phyloP scores from a whole-genome alignment of 2,888 invertebrate genomes.

The Drosophila macrothrix region DNA sequence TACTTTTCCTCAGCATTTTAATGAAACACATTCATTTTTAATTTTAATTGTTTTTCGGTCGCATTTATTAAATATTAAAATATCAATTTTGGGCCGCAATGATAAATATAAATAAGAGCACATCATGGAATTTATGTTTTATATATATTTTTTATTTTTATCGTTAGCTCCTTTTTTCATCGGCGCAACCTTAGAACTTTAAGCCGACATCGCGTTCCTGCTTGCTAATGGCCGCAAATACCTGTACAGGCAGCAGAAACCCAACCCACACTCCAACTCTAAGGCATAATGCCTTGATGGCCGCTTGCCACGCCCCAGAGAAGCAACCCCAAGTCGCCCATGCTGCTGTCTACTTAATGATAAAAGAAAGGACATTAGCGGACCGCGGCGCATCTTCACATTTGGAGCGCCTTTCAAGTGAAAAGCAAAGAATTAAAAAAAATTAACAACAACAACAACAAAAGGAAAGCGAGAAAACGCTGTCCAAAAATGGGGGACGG shows the following conservation, averaged over 20 bases:
- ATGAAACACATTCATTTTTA: constrained; percentile 28
- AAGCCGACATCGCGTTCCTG: constrained; percentile 68
- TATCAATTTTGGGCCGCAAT: constrained; percentile 42
- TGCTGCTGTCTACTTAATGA: constrained; percentile 78
- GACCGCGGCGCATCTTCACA: constrained; percentile 75
- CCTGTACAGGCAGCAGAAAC: constrained; percentile 50
- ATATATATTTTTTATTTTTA: constrained; percentile 16
- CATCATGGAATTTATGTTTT: constrained; percentile 19
- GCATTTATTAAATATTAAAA: constrained; percentile 48
- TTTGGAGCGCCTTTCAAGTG: constrained; percentile 79
- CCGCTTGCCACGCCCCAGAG: constrained; percentile 63
- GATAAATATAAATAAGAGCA: neutral
- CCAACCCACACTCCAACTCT: constrained; percentile 3
- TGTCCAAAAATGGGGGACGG: constrained; percentile 37
- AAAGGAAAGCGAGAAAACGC: constrained; percentile 43
- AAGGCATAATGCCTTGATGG: constrained; percentile 38
- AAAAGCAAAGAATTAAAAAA: constrained; percentile 80
- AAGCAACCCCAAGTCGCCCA: constrained; percentile 66
- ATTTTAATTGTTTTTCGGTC: constrained; percentile 33
- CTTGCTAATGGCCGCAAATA: constrained; percentile 74
- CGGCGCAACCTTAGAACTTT: constrained; percentile 66
- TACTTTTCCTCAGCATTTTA: neutral
- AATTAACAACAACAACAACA: constrained; percentile 65
- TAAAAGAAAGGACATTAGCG: constrained; percentile 81
- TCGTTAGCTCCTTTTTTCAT: constrained; percentile 54